Base-by-base conservation (phyloP, 2,888 invertebrate species). In the Dolomedes plantarius region DNA sequence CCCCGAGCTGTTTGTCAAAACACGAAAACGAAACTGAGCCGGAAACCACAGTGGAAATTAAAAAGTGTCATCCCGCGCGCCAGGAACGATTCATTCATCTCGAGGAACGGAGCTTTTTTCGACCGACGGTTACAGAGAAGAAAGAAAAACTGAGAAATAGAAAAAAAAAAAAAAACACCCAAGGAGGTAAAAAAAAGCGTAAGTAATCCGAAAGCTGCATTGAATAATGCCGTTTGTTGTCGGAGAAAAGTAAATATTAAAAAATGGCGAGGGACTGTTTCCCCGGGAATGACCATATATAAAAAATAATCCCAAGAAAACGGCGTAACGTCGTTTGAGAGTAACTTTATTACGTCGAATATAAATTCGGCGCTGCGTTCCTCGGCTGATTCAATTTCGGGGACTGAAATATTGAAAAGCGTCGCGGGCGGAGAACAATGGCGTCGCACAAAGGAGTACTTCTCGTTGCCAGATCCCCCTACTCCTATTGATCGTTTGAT, bases 401-500 rank as follows among this genome's bases (percentile, higher is more conserved):
- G 56, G 77, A 77, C 83, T 85, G 83, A 85, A 85, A 85, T 85
- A 85, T 85, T 85, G 83, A 85, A 85, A 77, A 85, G 83, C 83
- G 83, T 85, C 83, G 83, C 73, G 83, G 77, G 83, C 77, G 67
- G 77, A 85, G 83, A 85, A 85, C 83, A 85, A 85, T 85, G 83
- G 83, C 83, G 83, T 68, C 83, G 83, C 83, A 85, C 83, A 85
- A 85, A 85, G 83, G 83, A 85, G 73, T 65, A 69, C 73, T 85
- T 85, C 83, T 77, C 83, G 83, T 85, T 85, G 83, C 83, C 83
- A 85, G 77, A 85, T 77, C 77, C 83, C 82, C 11, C 67, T 72
- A 36, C 83, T 85, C 77, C 82, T 85, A 85, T 85, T 85, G 83
- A 85, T 85, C 83, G 83, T 85, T 85, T 85, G 83, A 85, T 85